phyloP scores from a whole-genome alignment of 2,113 vertebrate species.

The Triplophysa dalaica region DNA sequence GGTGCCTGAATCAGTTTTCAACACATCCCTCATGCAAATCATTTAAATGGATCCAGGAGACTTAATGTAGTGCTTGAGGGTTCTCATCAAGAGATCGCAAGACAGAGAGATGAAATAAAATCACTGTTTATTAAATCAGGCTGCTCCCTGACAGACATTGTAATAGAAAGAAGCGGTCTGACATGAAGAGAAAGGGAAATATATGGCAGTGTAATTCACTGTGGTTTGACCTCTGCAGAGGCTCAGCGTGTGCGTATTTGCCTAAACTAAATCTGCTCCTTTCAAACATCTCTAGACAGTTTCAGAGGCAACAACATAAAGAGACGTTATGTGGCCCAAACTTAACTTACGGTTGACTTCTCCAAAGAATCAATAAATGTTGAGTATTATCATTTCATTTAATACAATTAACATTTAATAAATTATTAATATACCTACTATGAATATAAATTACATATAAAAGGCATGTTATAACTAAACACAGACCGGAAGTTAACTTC shows the following conservation, averaged over 20 bases:
- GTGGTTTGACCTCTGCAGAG: slow-evolving; percentile 38
- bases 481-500: no score
- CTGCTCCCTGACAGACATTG: slow-evolving; percentile 53
- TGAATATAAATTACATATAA: no score
- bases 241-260: slow-evolving; percentile 24
- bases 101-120: slow-evolving; percentile 58
- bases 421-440: no score
- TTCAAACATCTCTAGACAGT: not conserved
- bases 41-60: slow-evolving; percentile 58
- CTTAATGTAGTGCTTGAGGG: slow-evolving; percentile 62
- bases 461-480: no score
- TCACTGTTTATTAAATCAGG: slow-evolving; percentile 65
- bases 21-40: slow-evolving; percentile 56
- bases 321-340: no score
- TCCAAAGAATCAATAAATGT: no score
- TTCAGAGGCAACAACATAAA: no score
- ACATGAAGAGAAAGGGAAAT: slow-evolving; percentile 45
- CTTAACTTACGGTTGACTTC: no score
- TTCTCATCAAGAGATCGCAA: slow-evolving; percentile 59
- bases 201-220: slow-evolving; percentile 43
- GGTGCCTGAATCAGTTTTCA: slow-evolving; percentile 57
- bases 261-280: slow-evolving; percentile 26
- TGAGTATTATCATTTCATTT: no score
- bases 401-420: no score
- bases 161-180: slow-evolving; percentile 52